phyloP scores from a whole-genome alignment of 2,113 vertebrate species.

The Desmodus rotundus region DNA sequence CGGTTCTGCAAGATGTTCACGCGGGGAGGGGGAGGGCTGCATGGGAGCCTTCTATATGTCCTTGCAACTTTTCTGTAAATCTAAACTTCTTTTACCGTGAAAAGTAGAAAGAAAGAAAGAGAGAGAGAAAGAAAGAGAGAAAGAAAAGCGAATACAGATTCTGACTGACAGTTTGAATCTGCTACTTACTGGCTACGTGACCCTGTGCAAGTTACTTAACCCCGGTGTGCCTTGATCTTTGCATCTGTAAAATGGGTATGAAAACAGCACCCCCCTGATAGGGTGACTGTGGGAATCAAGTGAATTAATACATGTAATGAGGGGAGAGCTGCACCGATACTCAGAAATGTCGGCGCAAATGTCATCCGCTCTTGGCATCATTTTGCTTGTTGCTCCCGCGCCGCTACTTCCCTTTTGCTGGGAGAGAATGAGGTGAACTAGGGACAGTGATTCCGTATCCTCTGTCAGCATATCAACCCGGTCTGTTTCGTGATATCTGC shows the following conservation, averaged over 20 bases:
- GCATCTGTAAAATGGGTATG: background rate
- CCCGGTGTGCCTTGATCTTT: background rate
- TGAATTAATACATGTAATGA: rapidly evolving
- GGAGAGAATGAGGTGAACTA: background rate
- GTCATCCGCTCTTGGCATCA: background rate
- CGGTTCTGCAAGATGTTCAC: background rate
- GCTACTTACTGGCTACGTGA: background rate
- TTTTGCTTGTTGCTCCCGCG: background rate
- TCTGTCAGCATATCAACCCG: background rate
- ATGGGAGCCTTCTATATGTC: rapidly evolving
- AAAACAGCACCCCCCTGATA: background rate
- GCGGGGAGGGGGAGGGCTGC: background rate
- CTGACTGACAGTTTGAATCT: background rate
- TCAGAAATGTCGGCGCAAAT: background rate
- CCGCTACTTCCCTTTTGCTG: background rate
- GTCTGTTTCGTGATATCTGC: background rate
- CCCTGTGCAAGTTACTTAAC: background rate
- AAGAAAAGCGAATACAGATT: background rate
- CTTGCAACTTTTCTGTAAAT: background rate
- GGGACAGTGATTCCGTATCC: background rate
- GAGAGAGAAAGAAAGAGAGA: background rate
- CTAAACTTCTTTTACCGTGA: background rate
- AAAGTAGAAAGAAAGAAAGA: background rate
- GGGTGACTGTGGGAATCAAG: background rate
- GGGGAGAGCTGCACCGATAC: background rate